A percentile compares a stretch with the other conserved stretches of the same genome.
Conservation (phyloP, 2,888 invertebrate genomes). For the Octonoba sinensis region DNA sequence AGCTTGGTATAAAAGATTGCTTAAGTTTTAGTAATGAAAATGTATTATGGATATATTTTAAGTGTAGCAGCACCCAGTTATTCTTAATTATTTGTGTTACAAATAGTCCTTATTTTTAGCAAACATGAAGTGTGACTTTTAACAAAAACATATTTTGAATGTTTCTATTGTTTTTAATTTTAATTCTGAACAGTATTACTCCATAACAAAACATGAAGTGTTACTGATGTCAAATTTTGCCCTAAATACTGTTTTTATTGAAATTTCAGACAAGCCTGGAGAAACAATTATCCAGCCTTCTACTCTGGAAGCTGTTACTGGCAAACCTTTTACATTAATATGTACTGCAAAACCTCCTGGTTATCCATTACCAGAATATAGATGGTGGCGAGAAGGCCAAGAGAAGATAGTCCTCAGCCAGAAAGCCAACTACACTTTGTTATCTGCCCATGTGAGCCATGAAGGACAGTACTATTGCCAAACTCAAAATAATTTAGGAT, state of each 20-base stretch:
- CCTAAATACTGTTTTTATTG: not conserved
- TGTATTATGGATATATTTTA: too few relatives aligned
- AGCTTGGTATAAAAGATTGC: too few relatives aligned
- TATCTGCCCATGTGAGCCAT: slow-evolving; percentile 85
- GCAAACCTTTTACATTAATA: slow-evolving; percentile 77
- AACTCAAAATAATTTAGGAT: slow-evolving; percentile 89
- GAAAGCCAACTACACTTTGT: slow-evolving; percentile 86
- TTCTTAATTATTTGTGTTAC: too few relatives aligned
- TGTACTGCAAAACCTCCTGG: slow-evolving; percentile 91
- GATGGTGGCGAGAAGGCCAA: slow-evolving; percentile 85
- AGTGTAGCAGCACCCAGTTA: too few relatives aligned
- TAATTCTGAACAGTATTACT: too few relatives aligned
- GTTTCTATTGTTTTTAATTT: too few relatives aligned
- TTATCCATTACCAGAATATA: slow-evolving; percentile 90
- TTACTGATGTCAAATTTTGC: not conserved
- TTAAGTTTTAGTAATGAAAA: too few relatives aligned
- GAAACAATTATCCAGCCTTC: slow-evolving; percentile 65
- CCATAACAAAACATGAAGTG: not conserved
- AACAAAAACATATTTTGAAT: too few relatives aligned
- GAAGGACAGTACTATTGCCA: slow-evolving; percentile 90
- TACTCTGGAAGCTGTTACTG: slow-evolving; percentile 65
- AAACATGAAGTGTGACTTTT: too few relatives aligned
- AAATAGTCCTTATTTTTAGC: too few relatives aligned
- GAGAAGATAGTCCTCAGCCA: slow-evolving; percentile 78
- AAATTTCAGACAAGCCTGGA: slow-evolving; percentile 66